These are phyloP conservation scores for Gastrophryne carolinensis DNA, from an alignment of 2,797 vertebrate species.

Conservation along the genomic window DNA sequence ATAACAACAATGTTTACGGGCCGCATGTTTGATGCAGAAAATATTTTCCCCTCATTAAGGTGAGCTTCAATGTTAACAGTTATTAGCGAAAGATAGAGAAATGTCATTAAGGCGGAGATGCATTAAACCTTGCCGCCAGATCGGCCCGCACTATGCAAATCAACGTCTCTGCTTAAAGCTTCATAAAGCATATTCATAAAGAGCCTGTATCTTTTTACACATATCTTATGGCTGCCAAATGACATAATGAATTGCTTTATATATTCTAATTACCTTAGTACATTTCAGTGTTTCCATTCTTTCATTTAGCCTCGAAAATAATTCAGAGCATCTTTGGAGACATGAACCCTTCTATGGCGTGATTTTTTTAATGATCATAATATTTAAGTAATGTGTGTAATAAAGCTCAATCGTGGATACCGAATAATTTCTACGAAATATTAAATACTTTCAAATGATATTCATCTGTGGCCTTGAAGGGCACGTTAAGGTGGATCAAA, in stretches of 20 bases:
- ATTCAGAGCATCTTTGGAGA: not conserved
- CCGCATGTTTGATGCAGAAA: slow-evolving; percentile 2
- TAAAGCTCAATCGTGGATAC: not conserved
- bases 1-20: slow-evolving; percentile 11
- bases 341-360: not conserved
- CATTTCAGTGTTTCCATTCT: not conserved
- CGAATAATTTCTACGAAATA: too few species aligned
- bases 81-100: slow-evolving; percentile 27
- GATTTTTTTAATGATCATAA: not conserved
- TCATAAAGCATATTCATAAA: slow-evolving; percentile 29
- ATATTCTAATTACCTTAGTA: slow-evolving; percentile 32
- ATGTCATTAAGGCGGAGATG: slow-evolving; percentile 32
- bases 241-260: slow-evolving; percentile 22
- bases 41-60: slow-evolving; percentile 35
- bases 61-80: slow-evolving; percentile 35
- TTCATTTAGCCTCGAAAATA: not conserved
- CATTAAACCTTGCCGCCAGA: not conserved
- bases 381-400: not conserved
- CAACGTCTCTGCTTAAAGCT: slow-evolving; percentile 24
- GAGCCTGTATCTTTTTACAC: slow-evolving; percentile 5
- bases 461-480: too few species aligned
- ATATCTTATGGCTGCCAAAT: not conserved
- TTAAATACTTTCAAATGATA: too few species aligned
- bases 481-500: too few species aligned
- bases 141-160: slow-evolving; percentile 27